Evolutionary conservation across 2,113 vertebrate species (phyloP), one percentile per base, ranked within the genome.

Genomic region (Mandrillus leucophaeus): DNA sequence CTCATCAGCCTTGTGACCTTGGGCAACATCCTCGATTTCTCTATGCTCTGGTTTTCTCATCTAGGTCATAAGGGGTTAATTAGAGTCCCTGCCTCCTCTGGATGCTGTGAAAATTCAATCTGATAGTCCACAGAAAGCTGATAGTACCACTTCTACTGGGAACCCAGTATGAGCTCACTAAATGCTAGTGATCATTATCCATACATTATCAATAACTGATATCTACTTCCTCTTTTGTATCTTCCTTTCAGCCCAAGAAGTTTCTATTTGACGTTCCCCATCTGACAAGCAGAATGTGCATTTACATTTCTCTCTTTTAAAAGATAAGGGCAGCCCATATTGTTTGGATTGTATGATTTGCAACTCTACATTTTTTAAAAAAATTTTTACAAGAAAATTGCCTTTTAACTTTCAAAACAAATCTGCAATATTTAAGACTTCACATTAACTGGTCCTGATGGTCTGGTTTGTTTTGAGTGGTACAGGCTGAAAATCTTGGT

Each of bases 221-320:
- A 30, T 3, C 6, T 81, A 11, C 18, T 50, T 52, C 25, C 43
- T 52, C 13, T 48, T 32, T 25, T 8, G 50, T 45, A 38, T 8
- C 57, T 92, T 88, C 38, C 40, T 88, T 76, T 96, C 35, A 80
- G 32, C 11, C 55, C 32, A 32, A 66, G 18, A 88, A 52, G 50
- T 64, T 87, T 55, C 30, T 50, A 22, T 86, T 66, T 83, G 68
- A 61, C 76, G 95, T 75, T 64, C 10, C 81, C 59, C 38, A 78
- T 48, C 16, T 85, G 84, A 50, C 40, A 66, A 23, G 59, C 30
- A 43, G 23, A 10, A 85, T 20, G 6, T 22, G 57, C 8, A 30
- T 25, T 88, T 35, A 48, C 11, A 14, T n/a, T 40, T 25, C 5
- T 17, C 6, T 30, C 17, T 48, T 73, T 86, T 48, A 48, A 73